Percentiles rank a stretch among this genome's conserved stretches.
phyloP scores from a whole-genome alignment of 2,797 vertebrate genomes.

The Vipera latastei region DNA sequence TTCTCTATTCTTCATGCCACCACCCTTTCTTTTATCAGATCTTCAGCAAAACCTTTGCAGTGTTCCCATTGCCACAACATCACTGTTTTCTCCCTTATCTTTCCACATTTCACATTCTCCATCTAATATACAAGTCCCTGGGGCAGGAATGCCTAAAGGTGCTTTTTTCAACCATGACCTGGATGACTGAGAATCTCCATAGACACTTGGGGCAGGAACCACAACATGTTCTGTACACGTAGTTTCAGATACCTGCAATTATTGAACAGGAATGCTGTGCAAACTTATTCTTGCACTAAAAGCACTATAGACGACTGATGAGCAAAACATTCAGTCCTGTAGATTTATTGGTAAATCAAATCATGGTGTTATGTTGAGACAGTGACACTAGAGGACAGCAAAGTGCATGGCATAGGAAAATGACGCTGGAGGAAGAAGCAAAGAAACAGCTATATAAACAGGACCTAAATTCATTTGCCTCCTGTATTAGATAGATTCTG shows the following conservation, averaged over 20 bases:
- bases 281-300: background rate
- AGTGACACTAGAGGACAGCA: slow-evolving; percentile 69
- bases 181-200: no score
- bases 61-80: background rate
- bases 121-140: background rate
- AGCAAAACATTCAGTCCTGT: background rate
- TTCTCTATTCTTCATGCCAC: no score
- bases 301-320: background rate
- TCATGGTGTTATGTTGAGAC: background rate
- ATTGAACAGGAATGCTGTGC: background rate
- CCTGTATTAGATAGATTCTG: background rate
- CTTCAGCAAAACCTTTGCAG: background rate
- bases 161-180: no score
- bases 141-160: no score
- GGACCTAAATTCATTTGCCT: background rate
- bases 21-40: background rate
- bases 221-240: background rate
- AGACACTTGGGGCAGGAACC: background rate
- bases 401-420: slow-evolving; percentile 43
- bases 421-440: background rate
- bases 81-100: background rate
- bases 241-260: background rate
- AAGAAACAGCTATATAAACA: background rate
- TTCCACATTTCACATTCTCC: background rate
- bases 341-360: fast-evolving